Conservation (phyloP, 2,888 invertebrate species). For the Pandemis heparana region DNA sequence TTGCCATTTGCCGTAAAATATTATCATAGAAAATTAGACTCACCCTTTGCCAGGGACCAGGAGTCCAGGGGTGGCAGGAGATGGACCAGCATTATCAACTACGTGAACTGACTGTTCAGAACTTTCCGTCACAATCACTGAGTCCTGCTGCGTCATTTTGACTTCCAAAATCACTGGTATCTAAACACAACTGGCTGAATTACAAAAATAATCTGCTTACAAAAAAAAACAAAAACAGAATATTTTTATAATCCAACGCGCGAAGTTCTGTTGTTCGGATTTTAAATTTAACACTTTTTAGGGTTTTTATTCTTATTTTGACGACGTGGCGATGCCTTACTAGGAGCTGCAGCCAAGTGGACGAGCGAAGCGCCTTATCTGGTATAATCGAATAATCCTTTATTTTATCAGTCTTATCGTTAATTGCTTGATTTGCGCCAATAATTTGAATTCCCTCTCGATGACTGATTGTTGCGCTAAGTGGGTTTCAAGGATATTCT, state of each 20-base stretch:
- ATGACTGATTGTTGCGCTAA: constrained; percentile 39
- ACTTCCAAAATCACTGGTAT: constrained; percentile 43
- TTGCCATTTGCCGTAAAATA: not conserved
- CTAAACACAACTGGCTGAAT: constrained; percentile 47
- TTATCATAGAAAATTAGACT: constrained; percentile 12
- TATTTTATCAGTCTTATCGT: constrained; percentile 65
- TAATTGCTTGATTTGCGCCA: constrained; percentile 67
- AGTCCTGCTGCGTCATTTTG: constrained; percentile 68
- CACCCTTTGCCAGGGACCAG: constrained; percentile 39
- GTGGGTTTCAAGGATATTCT: constrained; percentile 27
- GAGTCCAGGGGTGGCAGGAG: constrained; percentile 6
- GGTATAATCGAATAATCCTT: constrained; percentile 67
- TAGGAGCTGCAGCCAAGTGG: constrained; percentile 69
- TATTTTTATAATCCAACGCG: constrained; percentile 43
- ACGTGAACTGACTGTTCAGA: constrained; percentile 47
- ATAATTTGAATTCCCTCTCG: constrained; percentile 51
- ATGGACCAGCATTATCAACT: constrained; percentile 23
- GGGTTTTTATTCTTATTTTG: constrained; percentile 45
- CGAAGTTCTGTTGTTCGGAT: constrained; percentile 1
- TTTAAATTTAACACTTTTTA: constrained; percentile 26
- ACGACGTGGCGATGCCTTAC: constrained; percentile 53
- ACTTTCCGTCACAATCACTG: constrained; percentile 67
- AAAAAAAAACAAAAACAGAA: constrained; percentile 33
- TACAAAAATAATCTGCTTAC: constrained; percentile 28
- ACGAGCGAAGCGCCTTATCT: constrained; percentile 64